These are phyloP conservation scores for Iselma pallidipennis DNA, from an alignment of 2,888 invertebrate genomes.

Conservation along the genomic window DNA sequence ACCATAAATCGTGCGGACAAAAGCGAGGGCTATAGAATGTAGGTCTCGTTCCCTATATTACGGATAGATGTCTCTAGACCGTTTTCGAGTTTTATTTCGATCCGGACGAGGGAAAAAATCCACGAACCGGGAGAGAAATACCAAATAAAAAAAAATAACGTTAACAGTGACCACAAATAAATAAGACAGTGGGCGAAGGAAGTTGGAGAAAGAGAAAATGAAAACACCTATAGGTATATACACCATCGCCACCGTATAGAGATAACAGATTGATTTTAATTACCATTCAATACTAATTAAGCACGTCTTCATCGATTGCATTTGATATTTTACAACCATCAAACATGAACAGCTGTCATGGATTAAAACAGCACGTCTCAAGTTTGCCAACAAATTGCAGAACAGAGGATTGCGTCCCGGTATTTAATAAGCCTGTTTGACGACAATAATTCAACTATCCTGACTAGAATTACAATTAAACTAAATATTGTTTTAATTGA, in stretches of 20 bases:
- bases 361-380: neutral
- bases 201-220: neutral
- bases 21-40: conserved; percentile 45
- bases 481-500: neutral
- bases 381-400: neutral
- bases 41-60: conserved; percentile 24
- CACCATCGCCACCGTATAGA: neutral
- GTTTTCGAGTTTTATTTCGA: neutral
- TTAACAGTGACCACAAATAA: too few species aligned
- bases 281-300: neutral
- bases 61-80: conserved; percentile 17
- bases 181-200: neutral
- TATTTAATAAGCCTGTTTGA: neutral
- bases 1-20: conserved; percentile 55
- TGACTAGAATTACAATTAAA: neutral
- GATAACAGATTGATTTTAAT: neutral
- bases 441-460: neutral
- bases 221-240: too few species aligned
- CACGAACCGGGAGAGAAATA: neutral
- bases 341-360: neutral
- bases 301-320: neutral
- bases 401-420: neutral
- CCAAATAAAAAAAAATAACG: neutral
- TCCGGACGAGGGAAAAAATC: neutral
- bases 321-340: neutral